These are phyloP conservation scores for Galleria mellonella DNA, from an alignment of 1,140 invertebrate genomes.

Conservation along the genomic window DNA sequence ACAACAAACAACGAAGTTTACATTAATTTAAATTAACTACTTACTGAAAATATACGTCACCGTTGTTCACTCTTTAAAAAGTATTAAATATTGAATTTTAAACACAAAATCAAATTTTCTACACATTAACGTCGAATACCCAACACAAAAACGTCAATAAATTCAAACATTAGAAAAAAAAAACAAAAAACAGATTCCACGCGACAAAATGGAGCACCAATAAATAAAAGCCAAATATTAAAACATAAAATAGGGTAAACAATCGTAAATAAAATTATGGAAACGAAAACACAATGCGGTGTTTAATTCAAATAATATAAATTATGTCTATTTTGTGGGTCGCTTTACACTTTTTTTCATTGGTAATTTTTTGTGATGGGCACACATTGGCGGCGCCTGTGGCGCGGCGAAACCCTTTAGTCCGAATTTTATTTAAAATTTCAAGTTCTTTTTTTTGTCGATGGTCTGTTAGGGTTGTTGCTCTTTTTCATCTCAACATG, in stretches of 20 bases:
- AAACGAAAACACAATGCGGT: constrained; percentile 61
- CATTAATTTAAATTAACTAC: no score
- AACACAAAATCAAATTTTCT: constrained; percentile 22
- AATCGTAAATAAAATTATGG: constrained; percentile 73
- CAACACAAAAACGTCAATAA: constrained; percentile 29
- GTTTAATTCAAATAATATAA: constrained; percentile 61
- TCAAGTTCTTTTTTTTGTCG: constrained; percentile 15
- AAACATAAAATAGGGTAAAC: constrained; percentile 72
- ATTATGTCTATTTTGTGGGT: constrained; percentile 63
- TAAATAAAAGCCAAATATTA: constrained; percentile 66
- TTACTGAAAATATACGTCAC: no score
- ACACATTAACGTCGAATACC: constrained; percentile 30
- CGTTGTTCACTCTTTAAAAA: not conserved
- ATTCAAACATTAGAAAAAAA: constrained; percentile 1
- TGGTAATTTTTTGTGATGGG: constrained; percentile 45
- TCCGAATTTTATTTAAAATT: constrained; percentile 32
- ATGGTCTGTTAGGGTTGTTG: constrained; percentile 4
- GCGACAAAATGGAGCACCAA: constrained; percentile 37
- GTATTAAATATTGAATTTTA: not conserved
- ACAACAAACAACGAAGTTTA: no score
- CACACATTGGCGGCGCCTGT: constrained; percentile 46
- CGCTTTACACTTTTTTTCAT: constrained; percentile 67
- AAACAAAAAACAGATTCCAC: constrained; percentile 18
- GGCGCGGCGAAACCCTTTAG: constrained; percentile 52
- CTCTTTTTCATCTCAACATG: constrained; percentile 24